Conservation (phyloP, 2,797 vertebrate genomes). For the Karalla daura region DNA sequence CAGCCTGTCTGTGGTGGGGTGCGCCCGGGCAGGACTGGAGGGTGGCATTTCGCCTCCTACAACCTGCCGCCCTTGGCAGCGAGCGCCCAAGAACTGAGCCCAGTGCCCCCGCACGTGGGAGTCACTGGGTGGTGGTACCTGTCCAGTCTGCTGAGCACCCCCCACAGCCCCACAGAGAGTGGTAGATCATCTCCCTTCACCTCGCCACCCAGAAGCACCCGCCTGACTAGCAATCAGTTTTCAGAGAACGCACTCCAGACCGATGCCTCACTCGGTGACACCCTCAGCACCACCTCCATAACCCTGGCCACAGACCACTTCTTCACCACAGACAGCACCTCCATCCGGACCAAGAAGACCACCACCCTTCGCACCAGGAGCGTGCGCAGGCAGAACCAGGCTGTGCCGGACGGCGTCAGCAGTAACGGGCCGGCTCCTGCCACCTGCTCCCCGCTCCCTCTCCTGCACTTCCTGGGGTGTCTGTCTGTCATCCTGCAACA, state of each 20-base stretch:
- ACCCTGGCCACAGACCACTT: constrained; percentile 42
- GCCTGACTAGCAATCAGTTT: constrained; percentile 34
- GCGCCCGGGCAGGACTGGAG: constrained; percentile 57
- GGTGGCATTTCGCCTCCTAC: constrained; percentile 79
- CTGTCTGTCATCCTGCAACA: constrained; percentile 49
- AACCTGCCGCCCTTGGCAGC: constrained; percentile 69
- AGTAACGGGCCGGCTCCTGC: constrained; percentile 29
- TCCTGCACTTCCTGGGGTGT: constrained; percentile 42
- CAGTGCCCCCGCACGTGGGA: constrained; percentile 37
- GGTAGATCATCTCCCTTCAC: constrained; percentile 6
- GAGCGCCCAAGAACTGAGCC: constrained; percentile 51
- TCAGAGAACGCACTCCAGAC: background rate
- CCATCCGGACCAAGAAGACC: constrained; percentile 74
- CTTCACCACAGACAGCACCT: constrained; percentile 59
- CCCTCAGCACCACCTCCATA: constrained; percentile 8
- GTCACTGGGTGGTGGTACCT: constrained; percentile 62
- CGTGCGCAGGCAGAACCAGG: constrained; percentile 79
- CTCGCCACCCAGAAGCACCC: constrained; percentile 24
- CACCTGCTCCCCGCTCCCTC: constrained; percentile 6
- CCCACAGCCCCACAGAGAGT: constrained; percentile 26
- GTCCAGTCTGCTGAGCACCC: constrained; percentile 46
- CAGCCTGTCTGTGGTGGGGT: constrained; percentile 77
- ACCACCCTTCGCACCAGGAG: constrained; percentile 82
- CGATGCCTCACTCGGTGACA: constrained; percentile 38
- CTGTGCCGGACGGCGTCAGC: constrained; percentile 36